These are phyloP conservation scores for Heterotis niloticus DNA, from an alignment of 2,113 vertebrate genomes.

Conservation along the genomic window DNA sequence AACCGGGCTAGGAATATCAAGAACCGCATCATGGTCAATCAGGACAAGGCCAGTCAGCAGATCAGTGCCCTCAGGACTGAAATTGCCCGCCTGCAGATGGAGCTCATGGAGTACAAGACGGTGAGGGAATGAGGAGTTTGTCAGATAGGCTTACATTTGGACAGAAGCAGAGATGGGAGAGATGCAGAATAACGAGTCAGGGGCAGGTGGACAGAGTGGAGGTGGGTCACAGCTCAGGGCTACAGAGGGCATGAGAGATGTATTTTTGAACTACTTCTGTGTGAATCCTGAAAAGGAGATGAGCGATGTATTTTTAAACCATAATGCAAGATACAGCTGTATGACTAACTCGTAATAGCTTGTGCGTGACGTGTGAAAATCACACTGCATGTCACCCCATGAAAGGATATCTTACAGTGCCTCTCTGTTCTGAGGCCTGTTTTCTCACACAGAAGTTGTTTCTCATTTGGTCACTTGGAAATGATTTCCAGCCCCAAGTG, in stretches of 20 bases:
- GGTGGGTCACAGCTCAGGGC: not conserved
- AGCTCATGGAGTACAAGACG: conserved; percentile 96
- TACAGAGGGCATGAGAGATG: not conserved
- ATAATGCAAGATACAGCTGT: not conserved
- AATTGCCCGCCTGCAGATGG: conserved; percentile 92
- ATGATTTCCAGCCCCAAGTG: not conserved
- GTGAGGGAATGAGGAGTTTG: conserved; percentile 36
- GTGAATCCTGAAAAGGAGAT: not conserved
- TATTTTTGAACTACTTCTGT: conserved; percentile 3
- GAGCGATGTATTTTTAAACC: not conserved
- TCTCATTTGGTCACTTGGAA: too few species aligned
- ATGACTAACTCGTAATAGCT: not conserved
- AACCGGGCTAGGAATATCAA: conserved; percentile 97
- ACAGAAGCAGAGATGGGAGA: not conserved
- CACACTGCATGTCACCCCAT: too few species aligned
- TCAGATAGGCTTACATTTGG: not conserved
- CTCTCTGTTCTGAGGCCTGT: not conserved
- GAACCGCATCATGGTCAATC: conserved; percentile 95
- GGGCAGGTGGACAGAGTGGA: not conserved
- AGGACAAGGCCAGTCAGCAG: conserved; percentile 92
- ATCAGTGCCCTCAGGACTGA: conserved; percentile 87
- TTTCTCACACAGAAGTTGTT: not conserved
- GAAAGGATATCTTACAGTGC: too few species aligned
- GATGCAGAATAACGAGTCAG: not conserved
- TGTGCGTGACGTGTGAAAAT: not conserved